Percentiles rank a stretch among this genome's conserved stretches.
These are phyloP conservation scores for Acanthoscelides obtectus DNA, from an alignment of 2,888 invertebrate genomes.

Conservation along the genomic window DNA sequence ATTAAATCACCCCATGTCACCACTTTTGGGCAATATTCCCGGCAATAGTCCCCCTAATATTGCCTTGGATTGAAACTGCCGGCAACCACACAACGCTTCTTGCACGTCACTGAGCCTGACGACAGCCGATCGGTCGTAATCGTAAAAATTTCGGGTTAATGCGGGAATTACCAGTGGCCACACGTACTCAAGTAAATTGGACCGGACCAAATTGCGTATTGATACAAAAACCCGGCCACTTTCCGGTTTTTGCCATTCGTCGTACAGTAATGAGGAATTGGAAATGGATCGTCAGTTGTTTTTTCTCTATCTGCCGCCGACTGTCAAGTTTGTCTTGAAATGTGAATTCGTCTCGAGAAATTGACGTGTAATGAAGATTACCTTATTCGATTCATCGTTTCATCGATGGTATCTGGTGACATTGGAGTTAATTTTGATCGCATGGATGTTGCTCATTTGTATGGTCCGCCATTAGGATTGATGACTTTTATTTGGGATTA, in stretches of 20 bases:
- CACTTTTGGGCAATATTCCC: neutral
- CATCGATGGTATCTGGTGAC: slow-evolving; percentile 7
- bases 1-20: neutral
- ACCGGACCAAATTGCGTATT: neutral
- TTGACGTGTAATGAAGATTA: neutral
- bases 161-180: neutral
- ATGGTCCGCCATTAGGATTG: too few species aligned
- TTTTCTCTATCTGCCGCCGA: neutral
- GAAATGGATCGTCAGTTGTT: neutral
- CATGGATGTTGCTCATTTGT: neutral
- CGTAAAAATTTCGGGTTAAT: slow-evolving; percentile 16
- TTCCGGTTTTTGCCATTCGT: neutral
- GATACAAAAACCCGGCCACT: neutral
- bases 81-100: too few species aligned
- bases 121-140: slow-evolving; percentile 6
- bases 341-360: neutral
- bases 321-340: neutral
- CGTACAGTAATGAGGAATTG: neutral
- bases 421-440: slow-evolving; percentile 20
- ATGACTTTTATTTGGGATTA: too few species aligned
- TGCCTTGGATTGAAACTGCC: too few species aligned
- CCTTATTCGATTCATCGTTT: neutral
- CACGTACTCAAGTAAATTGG: neutral
- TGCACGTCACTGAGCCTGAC: slow-evolving; percentile 6
- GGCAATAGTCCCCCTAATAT: neutral